Percentiles rank a stretch among this genome's conserved stretches.
These are phyloP conservation scores for Myodes glareolus DNA, from an alignment of 2,113 vertebrate genomes.

Conservation along the genomic window DNA sequence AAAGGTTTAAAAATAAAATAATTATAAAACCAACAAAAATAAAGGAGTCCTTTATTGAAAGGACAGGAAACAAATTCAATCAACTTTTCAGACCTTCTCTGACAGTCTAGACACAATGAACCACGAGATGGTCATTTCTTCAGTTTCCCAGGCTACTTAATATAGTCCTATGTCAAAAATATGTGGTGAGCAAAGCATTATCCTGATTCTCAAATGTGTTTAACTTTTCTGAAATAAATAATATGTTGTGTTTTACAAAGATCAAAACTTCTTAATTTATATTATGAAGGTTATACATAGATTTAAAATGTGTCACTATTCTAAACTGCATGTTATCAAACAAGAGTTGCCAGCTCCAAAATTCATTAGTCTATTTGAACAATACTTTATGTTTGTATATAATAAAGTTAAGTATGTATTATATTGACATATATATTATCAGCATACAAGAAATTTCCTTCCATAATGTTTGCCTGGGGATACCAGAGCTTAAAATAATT, in stretches of 20 bases:
- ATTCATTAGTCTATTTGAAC: background rate
- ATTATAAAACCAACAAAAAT: background rate
- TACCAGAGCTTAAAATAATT: background rate
- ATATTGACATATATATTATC: background rate
- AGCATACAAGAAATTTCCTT: background rate
- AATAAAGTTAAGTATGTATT: conserved; percentile 5
- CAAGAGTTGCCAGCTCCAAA: background rate
- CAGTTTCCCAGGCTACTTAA: background rate
- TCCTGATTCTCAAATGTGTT: accelerated
- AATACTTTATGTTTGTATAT: background rate
- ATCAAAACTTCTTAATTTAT: background rate
- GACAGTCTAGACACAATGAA: background rate
- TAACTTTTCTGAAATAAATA: conserved; percentile 12
- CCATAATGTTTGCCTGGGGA: background rate
- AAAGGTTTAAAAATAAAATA: background rate
- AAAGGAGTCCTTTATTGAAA: background rate
- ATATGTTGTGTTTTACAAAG: background rate
- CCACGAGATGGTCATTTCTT: background rate
- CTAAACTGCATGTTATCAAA: background rate
- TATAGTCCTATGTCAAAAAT: background rate
- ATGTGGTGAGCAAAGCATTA: background rate
- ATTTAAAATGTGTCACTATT: background rate
- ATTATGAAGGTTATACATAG: background rate
- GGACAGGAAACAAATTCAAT: background rate
- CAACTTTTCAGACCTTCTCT: background rate